Evolutionary conservation across 35 echinoderm and acorn worm genomes (phyloP).

Genomic region (Acanthaster planci): DNA sequence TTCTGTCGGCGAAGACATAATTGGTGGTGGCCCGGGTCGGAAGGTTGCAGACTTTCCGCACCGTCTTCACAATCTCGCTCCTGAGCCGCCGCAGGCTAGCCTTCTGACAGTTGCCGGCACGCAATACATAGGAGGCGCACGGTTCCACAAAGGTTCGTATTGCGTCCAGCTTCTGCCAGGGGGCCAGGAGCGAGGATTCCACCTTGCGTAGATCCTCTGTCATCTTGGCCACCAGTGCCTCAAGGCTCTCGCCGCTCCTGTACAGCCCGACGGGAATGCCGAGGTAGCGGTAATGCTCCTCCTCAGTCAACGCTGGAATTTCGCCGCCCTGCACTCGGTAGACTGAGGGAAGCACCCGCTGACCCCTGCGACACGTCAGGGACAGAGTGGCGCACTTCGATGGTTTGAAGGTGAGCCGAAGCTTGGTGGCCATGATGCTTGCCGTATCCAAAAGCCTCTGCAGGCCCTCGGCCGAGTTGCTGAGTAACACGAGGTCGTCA

Average conservation of each 20-base stretch:
- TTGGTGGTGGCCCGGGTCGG: background rate
- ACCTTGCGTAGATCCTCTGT: background rate
- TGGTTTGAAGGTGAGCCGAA: background rate
- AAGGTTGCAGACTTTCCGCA: background rate
- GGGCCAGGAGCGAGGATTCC: background rate
- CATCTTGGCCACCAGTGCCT: background rate
- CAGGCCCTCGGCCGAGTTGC: background rate
- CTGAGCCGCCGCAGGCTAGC: background rate
- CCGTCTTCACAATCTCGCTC: background rate
- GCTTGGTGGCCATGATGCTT: background rate
- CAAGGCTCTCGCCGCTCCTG: background rate
- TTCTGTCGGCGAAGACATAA: background rate
- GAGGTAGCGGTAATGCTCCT: background rate
- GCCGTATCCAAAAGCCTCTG: background rate
- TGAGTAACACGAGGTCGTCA: slow-evolving; percentile 37
- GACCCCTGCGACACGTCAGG: background rate
- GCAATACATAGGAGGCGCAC: background rate
- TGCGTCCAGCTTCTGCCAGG: background rate
- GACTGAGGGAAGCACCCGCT: background rate
- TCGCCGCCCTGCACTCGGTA: background rate
- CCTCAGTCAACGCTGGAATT: background rate
- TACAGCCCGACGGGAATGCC: background rate
- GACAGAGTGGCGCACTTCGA: background rate
- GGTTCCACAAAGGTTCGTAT: background rate
- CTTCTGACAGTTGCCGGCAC: background rate